These are phyloP conservation scores for Tragelaphus eurycerus DNA, from an alignment of 2,797 vertebrate species.

Conservation along the genomic window DNA sequence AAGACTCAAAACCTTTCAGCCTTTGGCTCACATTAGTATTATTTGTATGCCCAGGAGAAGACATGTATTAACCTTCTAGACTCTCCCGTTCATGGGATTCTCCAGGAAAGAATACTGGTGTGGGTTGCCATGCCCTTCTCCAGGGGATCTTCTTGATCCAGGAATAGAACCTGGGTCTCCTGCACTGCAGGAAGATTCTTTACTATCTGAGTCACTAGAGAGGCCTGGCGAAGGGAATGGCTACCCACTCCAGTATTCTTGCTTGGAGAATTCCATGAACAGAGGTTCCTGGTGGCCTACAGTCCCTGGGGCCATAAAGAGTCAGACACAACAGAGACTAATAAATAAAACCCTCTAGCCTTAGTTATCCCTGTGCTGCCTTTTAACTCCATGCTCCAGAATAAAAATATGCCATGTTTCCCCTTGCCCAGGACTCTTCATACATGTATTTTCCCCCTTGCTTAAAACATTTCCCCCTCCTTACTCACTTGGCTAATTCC, in stretches of 20 bases:
- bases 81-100: not conserved
- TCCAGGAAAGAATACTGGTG: not conserved
- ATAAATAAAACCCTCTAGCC: not conserved
- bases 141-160: not conserved
- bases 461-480: not conserved
- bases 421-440: not conserved
- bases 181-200: not conserved
- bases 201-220: not conserved
- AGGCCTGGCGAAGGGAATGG: not conserved
- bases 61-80: not conserved
- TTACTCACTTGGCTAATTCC: not conserved
- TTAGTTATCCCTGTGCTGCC: not conserved
- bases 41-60: not conserved
- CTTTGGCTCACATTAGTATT: not conserved
- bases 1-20: not conserved
- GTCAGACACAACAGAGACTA: not conserved
- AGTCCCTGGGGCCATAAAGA: not conserved
- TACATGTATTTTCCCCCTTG: not conserved
- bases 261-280: not conserved
- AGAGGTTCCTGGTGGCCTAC: not conserved
- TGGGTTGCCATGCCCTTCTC: not conserved
- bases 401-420: not conserved
- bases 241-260: not conserved
- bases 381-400: not conserved
- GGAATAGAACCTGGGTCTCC: not conserved